Evolutionary conservation across 2,113 vertebrate genomes (phyloP).

Genomic region (Crocuta crocuta): DNA sequence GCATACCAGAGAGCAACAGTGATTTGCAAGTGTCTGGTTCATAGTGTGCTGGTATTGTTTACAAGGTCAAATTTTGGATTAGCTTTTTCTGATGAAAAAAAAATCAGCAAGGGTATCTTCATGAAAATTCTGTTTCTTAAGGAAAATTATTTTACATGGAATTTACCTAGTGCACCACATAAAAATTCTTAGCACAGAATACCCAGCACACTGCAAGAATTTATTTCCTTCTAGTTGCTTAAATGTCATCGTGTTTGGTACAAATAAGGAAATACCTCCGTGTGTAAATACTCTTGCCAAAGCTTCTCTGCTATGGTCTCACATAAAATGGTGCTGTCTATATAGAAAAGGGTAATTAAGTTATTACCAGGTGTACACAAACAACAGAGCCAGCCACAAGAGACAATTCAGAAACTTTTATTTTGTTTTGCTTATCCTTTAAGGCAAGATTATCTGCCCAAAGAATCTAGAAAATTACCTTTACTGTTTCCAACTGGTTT

Average conservation of each 20-base stretch:
- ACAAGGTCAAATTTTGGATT: slow-evolving; percentile 61
- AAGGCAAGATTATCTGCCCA: slow-evolving; percentile 14
- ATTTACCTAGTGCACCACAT: slow-evolving; percentile 51
- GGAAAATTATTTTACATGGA: slow-evolving; percentile 65
- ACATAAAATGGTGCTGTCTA: neutral
- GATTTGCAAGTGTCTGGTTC: slow-evolving; percentile 27
- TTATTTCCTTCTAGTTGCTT: slow-evolving; percentile 69
- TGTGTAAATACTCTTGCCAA: slow-evolving; percentile 64
- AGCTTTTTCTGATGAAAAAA: slow-evolving; percentile 56
- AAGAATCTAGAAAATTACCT: slow-evolving; percentile 23
- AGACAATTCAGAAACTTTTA: neutral
- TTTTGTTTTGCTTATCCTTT: slow-evolving; percentile 35
- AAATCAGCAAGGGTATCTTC: neutral
- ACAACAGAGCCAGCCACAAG: neutral
- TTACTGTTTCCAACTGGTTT: slow-evolving; percentile 19
- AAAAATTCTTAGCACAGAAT: slow-evolving; percentile 58
- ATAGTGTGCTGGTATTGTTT: slow-evolving; percentile 10
- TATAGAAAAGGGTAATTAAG: slow-evolving; percentile 48
- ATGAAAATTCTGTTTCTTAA: slow-evolving; percentile 38
- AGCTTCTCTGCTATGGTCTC: neutral
- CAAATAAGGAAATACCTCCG: slow-evolving; percentile 59
- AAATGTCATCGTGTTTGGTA: slow-evolving; percentile 69
- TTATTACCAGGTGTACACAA: slow-evolving; percentile 35
- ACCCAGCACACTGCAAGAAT: slow-evolving; percentile 44
- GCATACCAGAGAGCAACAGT: neutral